Evolutionary conservation across 2,888 invertebrate species (phyloP).

Genomic region (Eupithecia subumbrata): DNA sequence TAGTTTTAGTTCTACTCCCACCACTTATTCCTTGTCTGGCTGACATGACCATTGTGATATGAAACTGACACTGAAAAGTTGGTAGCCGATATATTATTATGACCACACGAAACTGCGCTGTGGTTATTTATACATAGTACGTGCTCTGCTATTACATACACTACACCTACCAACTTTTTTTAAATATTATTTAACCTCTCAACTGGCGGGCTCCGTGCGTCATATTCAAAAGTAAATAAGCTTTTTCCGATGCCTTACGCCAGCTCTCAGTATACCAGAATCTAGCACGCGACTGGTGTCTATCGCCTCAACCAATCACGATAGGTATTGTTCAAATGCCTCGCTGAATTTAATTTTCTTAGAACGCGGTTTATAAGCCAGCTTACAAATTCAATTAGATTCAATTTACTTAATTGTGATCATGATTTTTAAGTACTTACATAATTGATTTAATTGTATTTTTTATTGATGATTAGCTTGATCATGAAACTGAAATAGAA

Average conservation of each 20-base stretch:
- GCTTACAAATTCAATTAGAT: conserved; percentile 32
- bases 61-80: too few species aligned
- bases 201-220: too few species aligned
- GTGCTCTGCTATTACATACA: too few species aligned
- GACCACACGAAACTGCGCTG: too few species aligned
- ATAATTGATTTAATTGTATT: conserved; percentile 14
- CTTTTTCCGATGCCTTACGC: conserved; percentile 39
- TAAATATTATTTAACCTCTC: too few species aligned
- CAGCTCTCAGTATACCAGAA: conserved; percentile 43
- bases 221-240: too few species aligned
- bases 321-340: conserved; percentile 45
- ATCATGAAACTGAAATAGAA: conserved; percentile 14
- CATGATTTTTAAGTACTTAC: conserved; percentile 13
- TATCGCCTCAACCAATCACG: conserved; percentile 61
- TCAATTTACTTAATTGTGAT: conserved; percentile 26
- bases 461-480: conserved; percentile 3
- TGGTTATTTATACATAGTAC: too few species aligned
- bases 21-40: too few species aligned
- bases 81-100: too few species aligned
- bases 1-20: too few species aligned
- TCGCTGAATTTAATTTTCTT: conserved; percentile 33
- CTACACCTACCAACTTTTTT: too few species aligned
- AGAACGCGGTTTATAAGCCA: conserved; percentile 28
- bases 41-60: too few species aligned
- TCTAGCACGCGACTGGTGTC: conserved; percentile 68